Conservation (phyloP, 2,888 invertebrate species). For the Abscondita cerata region DNA sequence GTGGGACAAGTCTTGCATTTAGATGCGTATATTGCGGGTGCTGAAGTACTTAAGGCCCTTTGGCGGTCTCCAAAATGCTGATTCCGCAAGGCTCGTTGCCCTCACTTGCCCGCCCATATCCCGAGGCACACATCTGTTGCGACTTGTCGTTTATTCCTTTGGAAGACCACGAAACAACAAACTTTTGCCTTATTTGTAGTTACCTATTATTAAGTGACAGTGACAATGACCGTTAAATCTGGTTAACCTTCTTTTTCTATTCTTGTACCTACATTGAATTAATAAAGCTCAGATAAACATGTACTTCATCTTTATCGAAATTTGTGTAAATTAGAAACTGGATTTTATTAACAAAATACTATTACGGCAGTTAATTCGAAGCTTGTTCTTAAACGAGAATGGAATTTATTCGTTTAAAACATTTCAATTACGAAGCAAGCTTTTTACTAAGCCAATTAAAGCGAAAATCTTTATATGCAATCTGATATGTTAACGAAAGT, state of each 20-base stretch:
- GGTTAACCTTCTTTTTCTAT: constrained; percentile 41
- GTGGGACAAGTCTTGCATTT: constrained; percentile 49
- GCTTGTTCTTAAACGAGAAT: too few relatives aligned
- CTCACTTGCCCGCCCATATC: constrained; percentile 45
- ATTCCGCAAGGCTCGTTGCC: constrained; percentile 45
- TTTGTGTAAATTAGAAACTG: constrained; percentile 15
- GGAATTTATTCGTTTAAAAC: too few relatives aligned
- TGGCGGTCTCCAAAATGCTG: constrained; percentile 48
- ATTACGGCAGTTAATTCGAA: too few relatives aligned
- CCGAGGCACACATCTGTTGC: constrained; percentile 51
- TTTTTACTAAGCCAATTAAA: too few relatives aligned
- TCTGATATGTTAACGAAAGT: too few relatives aligned
- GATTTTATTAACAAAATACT: not conserved
- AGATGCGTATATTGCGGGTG: constrained; percentile 50
- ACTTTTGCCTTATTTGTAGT: constrained; percentile 42
- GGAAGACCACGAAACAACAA: constrained; percentile 32
- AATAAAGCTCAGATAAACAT: constrained; percentile 23
- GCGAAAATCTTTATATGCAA: too few relatives aligned
- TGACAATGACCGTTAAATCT: constrained; percentile 43
- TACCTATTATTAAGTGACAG: constrained; percentile 39
- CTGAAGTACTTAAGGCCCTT: constrained; percentile 45
- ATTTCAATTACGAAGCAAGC: too few relatives aligned
- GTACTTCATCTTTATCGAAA: constrained; percentile 14
- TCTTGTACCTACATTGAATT: constrained; percentile 16
- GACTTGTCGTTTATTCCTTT: constrained; percentile 31